Base-by-base conservation (phyloP, 2,888 invertebrate genomes). In the Eumerus sabulonum region DNA sequence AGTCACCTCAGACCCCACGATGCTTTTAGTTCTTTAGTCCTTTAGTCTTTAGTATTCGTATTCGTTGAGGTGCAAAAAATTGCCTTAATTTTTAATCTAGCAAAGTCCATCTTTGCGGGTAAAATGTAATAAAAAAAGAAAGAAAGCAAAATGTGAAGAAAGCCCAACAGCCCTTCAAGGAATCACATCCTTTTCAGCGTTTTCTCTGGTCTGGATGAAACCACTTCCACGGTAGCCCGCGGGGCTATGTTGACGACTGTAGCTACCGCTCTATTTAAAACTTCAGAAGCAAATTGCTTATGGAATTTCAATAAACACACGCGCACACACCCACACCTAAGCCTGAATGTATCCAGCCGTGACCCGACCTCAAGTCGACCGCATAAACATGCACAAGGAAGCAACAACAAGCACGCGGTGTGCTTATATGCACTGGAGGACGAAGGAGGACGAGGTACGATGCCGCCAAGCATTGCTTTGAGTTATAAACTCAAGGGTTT, bases 61-160 rank as follows among this genome's bases (percentile, higher is more conserved):
- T 66, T 72, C 64, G 62, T 47, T 53, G 47, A 57, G 62, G 73
- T 68, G 77, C 57, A 59, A 38, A 48, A 76, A 63, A 73, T 77
- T 72, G 67, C 50, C 72, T 72, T 77, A 77, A 77, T 77, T 77
- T 72, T 77, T 77, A 72, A 77, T 77, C 72, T 77, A 16, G 42
- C 47, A 19, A 62, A 51, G 72, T 77, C 73, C 77, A 73, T 73
- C 77, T 59, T 62, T 36, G 12, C 12, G 27, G 44, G 11, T 12
- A 12, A 9, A 27, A 9, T 40, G 27, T 9, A 36, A 38, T 7
- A 12, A 51, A 47, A 60, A 48, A 27, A 50, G 27, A 7, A n/a
- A n/a, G 27, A 27, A 4, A 2, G 27, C 7, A 27, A 27, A 27
- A 27, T 27, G 27, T 4, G 7, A 27, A 7, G 7, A 27, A 27